Conservation (phyloP, 2,113 vertebrate genomes). For the Willisornis vidua region DNA sequence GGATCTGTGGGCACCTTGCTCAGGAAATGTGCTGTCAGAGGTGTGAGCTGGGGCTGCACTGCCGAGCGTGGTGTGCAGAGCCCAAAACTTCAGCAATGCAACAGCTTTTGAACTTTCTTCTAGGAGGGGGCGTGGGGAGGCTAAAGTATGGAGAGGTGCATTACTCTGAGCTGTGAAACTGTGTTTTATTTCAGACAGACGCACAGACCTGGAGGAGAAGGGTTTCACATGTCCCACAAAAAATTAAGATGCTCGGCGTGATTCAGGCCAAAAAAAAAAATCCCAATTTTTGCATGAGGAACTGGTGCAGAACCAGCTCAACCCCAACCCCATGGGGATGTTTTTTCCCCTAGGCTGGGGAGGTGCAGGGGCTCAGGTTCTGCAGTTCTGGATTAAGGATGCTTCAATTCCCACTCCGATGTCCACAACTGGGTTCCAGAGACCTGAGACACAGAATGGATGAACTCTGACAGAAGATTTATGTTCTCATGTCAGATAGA, state of each 20-base stretch:
- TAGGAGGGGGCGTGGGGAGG: rapidly evolving
- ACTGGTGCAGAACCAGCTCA: neutral
- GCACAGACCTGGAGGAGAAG: neutral
- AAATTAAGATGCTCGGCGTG: neutral
- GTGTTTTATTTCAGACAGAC: neutral
- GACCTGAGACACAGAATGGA: neutral
- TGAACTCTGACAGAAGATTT: neutral
- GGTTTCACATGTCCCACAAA: neutral
- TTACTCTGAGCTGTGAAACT: neutral
- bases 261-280: neutral
- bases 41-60: rapidly evolving
- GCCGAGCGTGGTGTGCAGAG: rapidly evolving
- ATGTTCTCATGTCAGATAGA: neutral
- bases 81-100: rapidly evolving
- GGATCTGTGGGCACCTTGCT: rapidly evolving
- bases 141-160: neutral
- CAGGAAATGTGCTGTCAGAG: neutral
- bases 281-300: neutral
- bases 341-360: neutral
- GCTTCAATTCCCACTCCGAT: neutral
- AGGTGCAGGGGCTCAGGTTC: neutral
- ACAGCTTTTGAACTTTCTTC: neutral
- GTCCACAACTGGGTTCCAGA: neutral
- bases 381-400: neutral
- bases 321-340: neutral